phyloP scores from a whole-genome alignment of 2,797 vertebrate species.

The Carduelis carduelis region DNA sequence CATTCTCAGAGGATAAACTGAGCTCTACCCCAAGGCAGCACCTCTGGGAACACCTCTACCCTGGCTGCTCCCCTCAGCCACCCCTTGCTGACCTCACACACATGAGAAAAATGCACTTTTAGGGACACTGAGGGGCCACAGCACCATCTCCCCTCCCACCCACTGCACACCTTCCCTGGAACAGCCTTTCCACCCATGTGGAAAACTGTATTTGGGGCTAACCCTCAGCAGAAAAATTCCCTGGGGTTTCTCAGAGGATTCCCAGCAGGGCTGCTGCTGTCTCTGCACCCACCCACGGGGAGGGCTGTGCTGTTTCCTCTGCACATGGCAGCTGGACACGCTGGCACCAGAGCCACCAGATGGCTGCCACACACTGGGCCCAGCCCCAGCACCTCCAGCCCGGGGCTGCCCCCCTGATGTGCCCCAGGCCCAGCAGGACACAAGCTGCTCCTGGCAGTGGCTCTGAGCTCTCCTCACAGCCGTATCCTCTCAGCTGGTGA shows the following conservation, averaged over 20 bases:
- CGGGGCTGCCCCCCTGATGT: too few relatives aligned
- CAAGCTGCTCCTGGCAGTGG: accelerated
- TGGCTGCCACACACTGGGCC: background rate
- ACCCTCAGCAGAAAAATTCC: background rate
- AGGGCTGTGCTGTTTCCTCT: background rate
- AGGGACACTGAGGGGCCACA: background rate
- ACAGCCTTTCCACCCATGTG: background rate
- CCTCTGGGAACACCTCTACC: background rate
- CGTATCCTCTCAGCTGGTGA: background rate
- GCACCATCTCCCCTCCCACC: background rate
- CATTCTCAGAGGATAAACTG: background rate
- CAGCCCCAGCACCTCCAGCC: background rate
- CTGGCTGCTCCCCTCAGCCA: background rate
- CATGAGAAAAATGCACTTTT: accelerated
- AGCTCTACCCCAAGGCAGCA: background rate
- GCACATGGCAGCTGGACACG: accelerated
- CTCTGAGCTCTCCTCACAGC: background rate
- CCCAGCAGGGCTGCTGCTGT: background rate
- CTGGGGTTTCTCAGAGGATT: background rate
- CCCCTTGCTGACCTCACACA: accelerated
- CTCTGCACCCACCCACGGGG: background rate
- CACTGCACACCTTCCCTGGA: accelerated
- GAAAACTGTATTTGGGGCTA: background rate
- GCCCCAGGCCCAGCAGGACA: background rate
- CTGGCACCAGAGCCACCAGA: background rate